These are phyloP conservation scores for Chaetodon auriga DNA, from an alignment of 2,113 vertebrate genomes.

Conservation along the genomic window DNA sequence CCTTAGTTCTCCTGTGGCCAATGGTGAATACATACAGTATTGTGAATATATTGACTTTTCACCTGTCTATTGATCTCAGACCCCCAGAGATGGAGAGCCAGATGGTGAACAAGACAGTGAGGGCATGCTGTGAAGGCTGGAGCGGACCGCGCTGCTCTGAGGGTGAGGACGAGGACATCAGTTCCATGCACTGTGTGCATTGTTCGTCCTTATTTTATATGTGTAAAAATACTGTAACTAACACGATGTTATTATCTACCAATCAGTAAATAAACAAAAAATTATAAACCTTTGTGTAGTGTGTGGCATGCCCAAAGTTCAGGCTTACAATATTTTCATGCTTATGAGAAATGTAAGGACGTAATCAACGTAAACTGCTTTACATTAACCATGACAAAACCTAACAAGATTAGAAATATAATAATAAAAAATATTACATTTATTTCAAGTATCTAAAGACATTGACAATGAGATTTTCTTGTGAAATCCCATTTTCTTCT, in stretches of 20 bases:
- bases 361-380: too few relatives aligned
- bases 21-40: neutral
- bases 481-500: neutral
- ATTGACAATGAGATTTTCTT: neutral
- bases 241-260: neutral
- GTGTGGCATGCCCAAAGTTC: too few relatives aligned
- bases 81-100: slow-evolving; percentile 80
- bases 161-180: slow-evolving; percentile 76
- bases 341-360: too few relatives aligned
- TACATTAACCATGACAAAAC: too few relatives aligned
- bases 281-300: too few relatives aligned
- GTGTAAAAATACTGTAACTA: neutral
- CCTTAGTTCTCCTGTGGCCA: neutral
- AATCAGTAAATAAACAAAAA: too few relatives aligned
- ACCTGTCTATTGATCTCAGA: slow-evolving; percentile 68
- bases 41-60: neutral
- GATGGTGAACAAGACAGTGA: slow-evolving; percentile 83
- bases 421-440: neutral
- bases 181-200: neutral
- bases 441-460: neutral
- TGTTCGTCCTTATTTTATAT: neutral
- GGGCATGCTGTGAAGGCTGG: slow-evolving; percentile 91
- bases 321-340: too few relatives aligned
- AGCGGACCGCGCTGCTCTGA: slow-evolving; percentile 85
- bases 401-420: too few relatives aligned